Base-by-base conservation (phyloP, 1,140 invertebrate genomes). In the Calliopsis andreniformis region DNA sequence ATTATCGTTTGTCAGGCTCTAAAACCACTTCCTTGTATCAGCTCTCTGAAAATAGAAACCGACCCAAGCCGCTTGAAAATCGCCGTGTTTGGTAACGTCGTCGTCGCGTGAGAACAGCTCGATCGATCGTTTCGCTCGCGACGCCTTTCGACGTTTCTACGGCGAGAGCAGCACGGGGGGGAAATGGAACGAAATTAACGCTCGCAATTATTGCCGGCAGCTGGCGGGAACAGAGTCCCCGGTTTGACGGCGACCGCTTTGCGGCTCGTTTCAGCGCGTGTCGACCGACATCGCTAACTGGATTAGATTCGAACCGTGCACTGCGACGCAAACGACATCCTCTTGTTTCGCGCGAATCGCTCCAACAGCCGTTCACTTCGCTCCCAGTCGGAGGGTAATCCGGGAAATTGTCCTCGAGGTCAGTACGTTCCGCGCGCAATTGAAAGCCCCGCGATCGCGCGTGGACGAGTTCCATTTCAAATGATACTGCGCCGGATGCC, bases 191-290 rank as follows among this genome's bases (percentile, higher is more conserved):
- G 49, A 78, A 68, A 56, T 76, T 68, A 76, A 67, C 23, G 53
- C 53, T 72, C 35, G 47, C 67, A 79, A 79, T 82, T 82, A 78
- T 63, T 12, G 20, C 14, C 20, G 18, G 64, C 76, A 69, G 75
- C 77, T 82, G 67, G 47, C 47, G 25, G 32, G 58, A 76, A 69
- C 25, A 10, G 16, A 14, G 25, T 78, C 62, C 39, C 12, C 53
- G 58, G 32, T 77, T 25, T 20, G 61, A 20, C 32, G 18, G 42
- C 51, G 45, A 51, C 23, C 20, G 12, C 14, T 6, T 58, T 12
- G 5, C 7, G 39, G 20, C 42, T 28, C 25, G 70, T 56, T 82
- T 69, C 56, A 30, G 62, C 25, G 56, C 25, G 56, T 71, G 59
- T 68, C 39, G 20, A 45, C 43, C 45, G 53, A 45, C 47, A 43